Evolutionary conservation across 2,797 vertebrate genomes (phyloP).

Genomic region (Typhlichthys eigenmanni): DNA sequence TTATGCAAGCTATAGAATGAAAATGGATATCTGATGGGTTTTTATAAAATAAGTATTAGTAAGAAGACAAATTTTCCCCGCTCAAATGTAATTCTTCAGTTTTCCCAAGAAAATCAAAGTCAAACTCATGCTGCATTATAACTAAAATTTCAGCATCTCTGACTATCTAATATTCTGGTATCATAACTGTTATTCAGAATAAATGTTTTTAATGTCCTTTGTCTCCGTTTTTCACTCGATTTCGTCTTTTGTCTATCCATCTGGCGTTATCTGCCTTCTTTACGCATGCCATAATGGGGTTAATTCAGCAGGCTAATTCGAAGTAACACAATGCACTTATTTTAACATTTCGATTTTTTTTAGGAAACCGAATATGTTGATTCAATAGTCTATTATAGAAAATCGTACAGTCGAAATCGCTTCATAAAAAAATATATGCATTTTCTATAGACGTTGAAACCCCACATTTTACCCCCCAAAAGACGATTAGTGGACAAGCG

Average conservation of each 20-base stretch:
- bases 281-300: not conserved
- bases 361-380: not conserved
- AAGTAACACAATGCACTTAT: not conserved
- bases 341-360: not conserved
- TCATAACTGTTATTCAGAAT: constrained; percentile 14
- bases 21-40: no score
- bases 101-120: no score
- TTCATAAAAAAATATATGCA: no score
- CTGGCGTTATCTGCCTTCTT: constrained; percentile 46
- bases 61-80: no score
- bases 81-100: no score
- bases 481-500: no score
- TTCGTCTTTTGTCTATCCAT: constrained; percentile 80
- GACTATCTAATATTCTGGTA: not conserved
- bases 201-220: constrained; percentile 66
- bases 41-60: no score
- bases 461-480: not conserved
- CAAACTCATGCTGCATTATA: no score
- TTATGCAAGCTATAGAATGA: no score
- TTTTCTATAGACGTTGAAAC: constrained; percentile 9
- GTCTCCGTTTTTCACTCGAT: constrained; percentile 72
- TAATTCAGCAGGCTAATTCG: no score
- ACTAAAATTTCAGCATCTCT: not conserved
- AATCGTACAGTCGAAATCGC: not conserved
- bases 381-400: not conserved